Evolutionary conservation across 2,113 vertebrate species (phyloP).

Genomic region (Diphyllodes magnificus): DNA sequence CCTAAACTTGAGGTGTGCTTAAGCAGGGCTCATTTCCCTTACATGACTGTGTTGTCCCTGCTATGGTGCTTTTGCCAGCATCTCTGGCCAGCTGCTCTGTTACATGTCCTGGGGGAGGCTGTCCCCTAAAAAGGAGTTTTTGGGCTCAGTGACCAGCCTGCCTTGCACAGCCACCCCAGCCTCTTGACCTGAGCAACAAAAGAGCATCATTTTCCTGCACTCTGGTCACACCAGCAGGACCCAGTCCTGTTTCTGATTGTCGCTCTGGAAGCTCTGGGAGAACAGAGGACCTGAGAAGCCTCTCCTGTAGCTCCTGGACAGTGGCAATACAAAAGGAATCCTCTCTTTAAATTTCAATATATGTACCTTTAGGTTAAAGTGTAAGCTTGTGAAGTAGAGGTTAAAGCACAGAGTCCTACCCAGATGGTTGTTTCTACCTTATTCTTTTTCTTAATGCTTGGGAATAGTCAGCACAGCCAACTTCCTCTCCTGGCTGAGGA

Average conservation of each 20-base stretch:
- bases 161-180: background rate
- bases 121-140: background rate
- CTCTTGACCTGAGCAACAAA: background rate
- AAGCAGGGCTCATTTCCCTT: background rate
- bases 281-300: background rate
- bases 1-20: background rate
- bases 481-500: background rate
- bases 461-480: background rate
- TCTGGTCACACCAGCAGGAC: background rate
- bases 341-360: fast-evolving
- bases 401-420: background rate
- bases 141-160: background rate
- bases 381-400: background rate
- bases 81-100: background rate
- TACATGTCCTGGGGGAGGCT: background rate
- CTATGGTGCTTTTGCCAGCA: background rate
- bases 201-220: background rate
- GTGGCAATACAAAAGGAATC: background rate
- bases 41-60: fast-evolving
- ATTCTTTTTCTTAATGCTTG: background rate
- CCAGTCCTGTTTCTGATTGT: background rate
- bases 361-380: background rate
- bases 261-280: background rate
- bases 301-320: background rate
- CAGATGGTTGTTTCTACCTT: background rate